Conservation (phyloP, 2,797 vertebrate genomes). For the Kryptopterus vitreolus region DNA sequence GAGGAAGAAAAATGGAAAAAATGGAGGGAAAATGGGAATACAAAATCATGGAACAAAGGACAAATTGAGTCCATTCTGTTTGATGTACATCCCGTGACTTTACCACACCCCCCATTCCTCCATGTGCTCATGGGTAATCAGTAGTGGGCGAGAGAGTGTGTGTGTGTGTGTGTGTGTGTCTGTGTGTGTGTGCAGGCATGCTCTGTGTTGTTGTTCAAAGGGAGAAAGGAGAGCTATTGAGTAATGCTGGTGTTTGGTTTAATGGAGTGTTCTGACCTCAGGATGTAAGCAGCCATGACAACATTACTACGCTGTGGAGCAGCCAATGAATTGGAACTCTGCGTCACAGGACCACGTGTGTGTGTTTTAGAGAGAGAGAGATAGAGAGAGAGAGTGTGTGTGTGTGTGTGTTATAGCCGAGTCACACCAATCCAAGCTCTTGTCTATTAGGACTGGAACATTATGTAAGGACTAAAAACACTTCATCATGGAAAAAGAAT, state of each 20-base stretch:
- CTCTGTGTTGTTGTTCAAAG: slow-evolving; percentile 34
- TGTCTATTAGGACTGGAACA: neutral
- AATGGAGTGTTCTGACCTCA: slow-evolving; percentile 28
- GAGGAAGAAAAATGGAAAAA: slow-evolving; percentile 1
- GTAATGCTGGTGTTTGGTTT: slow-evolving; percentile 42
- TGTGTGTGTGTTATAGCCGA: neutral
- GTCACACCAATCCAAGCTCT: neutral
- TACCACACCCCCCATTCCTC: slow-evolving; percentile 30
- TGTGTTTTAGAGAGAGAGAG: slow-evolving; percentile 6
- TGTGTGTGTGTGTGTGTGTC: slow-evolving; percentile 5
- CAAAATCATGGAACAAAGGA: slow-evolving; percentile 25
- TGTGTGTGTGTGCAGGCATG: slow-evolving; percentile 9
- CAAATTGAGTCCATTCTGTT: slow-evolving; percentile 24
- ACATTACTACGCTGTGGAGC: slow-evolving; percentile 26
- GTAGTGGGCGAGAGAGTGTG: slow-evolving; percentile 20
- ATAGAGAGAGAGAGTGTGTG: neutral
- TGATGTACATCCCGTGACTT: slow-evolving; percentile 23
- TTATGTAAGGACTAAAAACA: neutral
- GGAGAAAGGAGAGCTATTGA: slow-evolving; percentile 25
- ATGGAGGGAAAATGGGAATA: slow-evolving; percentile 12
- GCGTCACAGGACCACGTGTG: slow-evolving; percentile 36
- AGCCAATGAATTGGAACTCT: slow-evolving; percentile 21
- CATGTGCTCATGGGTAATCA: slow-evolving; percentile 47
- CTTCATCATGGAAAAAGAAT: neutral
- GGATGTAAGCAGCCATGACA: slow-evolving; percentile 41